Evolutionary conservation across 2,113 vertebrate genomes (phyloP).

Genomic region (Eulemur macaco): DNA sequence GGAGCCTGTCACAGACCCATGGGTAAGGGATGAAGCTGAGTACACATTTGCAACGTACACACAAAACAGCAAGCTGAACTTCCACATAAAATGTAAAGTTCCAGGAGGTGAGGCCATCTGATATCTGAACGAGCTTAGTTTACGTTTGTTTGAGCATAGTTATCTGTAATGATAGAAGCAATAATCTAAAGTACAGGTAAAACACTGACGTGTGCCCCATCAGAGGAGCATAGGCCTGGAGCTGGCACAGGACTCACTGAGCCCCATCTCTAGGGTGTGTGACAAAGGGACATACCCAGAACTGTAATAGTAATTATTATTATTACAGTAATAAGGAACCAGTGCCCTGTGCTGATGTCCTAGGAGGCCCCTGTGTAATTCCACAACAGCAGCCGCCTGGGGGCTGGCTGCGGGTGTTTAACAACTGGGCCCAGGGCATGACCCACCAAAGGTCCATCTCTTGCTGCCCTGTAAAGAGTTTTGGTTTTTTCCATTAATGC

Average conservation of each 20-base stretch:
- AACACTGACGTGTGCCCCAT: background rate
- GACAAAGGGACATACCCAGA: background rate
- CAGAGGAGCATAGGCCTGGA: background rate
- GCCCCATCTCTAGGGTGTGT: background rate
- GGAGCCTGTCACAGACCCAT: background rate
- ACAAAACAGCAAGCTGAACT: background rate
- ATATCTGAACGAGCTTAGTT: background rate
- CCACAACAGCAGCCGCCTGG: background rate
- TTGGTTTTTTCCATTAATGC: background rate
- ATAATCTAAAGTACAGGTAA: background rate
- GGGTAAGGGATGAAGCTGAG: fast-evolving
- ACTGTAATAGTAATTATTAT: background rate
- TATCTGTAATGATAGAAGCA: background rate
- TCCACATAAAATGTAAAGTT: too few species aligned
- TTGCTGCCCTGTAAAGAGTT: background rate
- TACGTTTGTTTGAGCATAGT: background rate
- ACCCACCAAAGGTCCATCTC: background rate
- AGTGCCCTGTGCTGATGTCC: background rate
- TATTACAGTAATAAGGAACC: background rate
- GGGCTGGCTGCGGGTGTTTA: too few species aligned
- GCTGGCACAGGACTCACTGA: too few species aligned
- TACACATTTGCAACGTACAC: background rate
- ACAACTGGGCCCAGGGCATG: background rate
- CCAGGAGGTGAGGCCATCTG: too few species aligned
- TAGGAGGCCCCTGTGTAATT: background rate